These are phyloP conservation scores for Argopecten irradians DNA, from an alignment of 1,140 invertebrate species.

Conservation along the genomic window DNA sequence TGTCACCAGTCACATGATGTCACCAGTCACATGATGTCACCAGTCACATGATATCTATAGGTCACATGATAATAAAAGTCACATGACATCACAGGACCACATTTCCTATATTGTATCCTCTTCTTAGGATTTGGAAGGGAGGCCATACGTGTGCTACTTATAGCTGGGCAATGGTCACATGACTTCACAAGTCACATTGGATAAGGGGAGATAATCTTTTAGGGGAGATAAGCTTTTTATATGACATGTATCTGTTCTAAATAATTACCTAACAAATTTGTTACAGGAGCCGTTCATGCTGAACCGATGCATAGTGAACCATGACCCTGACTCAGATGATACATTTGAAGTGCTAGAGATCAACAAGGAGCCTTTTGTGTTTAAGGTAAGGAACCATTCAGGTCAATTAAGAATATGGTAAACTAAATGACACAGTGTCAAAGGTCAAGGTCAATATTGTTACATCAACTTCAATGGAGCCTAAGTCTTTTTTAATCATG, in stretches of 20 bases:
- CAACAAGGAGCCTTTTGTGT: constrained; percentile 94
- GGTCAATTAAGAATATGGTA: neutral
- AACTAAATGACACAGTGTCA: neutral
- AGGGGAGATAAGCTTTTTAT: neutral
- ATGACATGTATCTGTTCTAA: no score
- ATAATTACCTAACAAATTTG: constrained; percentile 46
- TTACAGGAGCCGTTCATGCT: constrained; percentile 89
- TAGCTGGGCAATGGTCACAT: constrained; percentile 83
- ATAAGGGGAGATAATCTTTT: neutral
- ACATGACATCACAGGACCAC: constrained; percentile 51
- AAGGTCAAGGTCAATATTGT: neutral
- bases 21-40: neutral
- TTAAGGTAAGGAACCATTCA: constrained; percentile 85
- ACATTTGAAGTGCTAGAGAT: constrained; percentile 97
- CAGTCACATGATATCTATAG: neutral
- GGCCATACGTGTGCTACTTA: constrained; percentile 90
- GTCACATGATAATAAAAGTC: neutral
- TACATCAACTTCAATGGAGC: neutral
- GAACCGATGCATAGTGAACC: constrained; percentile 90
- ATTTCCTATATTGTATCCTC: constrained; percentile 75
- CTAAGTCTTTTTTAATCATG: neutral
- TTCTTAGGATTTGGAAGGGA: constrained; percentile 91
- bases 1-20: neutral
- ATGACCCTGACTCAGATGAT: constrained; percentile 90
- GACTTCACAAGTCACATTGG: neutral